Percentiles rank a stretch among this genome's conserved stretches.
Evolutionary conservation across 2,888 invertebrate species (phyloP).

Genomic region (Limenitis arthemis): DNA sequence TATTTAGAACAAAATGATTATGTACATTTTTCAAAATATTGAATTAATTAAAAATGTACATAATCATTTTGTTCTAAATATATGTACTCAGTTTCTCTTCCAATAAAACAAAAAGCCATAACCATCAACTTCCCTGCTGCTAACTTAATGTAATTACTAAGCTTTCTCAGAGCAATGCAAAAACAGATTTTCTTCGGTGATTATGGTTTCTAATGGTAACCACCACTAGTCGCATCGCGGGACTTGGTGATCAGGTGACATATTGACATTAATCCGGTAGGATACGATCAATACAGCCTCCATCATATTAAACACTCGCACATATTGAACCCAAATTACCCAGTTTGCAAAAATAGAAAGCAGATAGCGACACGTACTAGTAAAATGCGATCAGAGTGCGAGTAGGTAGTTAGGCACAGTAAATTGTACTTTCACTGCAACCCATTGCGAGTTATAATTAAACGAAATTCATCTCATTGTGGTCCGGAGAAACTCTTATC

Average conservation of each 20-base stretch:
- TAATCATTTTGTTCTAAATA: too few relatives aligned
- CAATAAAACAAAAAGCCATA: too few relatives aligned
- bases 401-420: background rate
- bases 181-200: background rate
- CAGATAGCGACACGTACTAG: background rate
- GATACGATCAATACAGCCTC: background rate
- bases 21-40: too few relatives aligned
- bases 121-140: background rate
- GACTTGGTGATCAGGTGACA: background rate
- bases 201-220: slow-evolving; percentile 2
- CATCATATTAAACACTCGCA: too few relatives aligned
- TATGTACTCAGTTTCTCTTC: too few relatives aligned
- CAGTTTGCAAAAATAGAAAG: slow-evolving; percentile 1
- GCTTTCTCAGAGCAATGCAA: background rate
- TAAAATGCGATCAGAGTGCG: slow-evolving; percentile 1
- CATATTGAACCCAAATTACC: background rate
- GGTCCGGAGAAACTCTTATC: background rate
- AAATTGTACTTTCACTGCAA: slow-evolving; percentile 4
- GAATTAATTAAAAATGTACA: too few relatives aligned
- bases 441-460: background rate
- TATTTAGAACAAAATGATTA: too few relatives aligned
- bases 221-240: background rate
- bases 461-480: background rate
- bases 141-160: background rate
- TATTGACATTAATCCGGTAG: background rate